Conservation (phyloP, 1,140 invertebrate species). For the Calephelis virginiensis region DNA sequence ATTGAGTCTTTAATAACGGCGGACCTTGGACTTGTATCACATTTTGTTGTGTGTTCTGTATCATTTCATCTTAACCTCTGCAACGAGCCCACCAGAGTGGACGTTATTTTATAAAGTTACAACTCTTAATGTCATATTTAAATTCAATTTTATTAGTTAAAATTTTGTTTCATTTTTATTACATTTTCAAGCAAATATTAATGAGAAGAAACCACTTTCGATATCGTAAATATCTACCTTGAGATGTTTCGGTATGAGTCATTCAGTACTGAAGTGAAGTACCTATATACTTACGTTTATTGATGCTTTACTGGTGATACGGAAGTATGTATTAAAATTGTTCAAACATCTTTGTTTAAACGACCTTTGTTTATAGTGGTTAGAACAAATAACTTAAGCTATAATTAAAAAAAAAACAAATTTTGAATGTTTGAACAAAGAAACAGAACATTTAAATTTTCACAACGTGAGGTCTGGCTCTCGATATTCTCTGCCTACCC, state of each 20-base stretch:
- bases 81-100: constrained; percentile 59
- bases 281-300: neutral
- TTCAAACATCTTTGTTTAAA: neutral
- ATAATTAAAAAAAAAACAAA: too few species aligned
- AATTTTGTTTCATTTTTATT: constrained; percentile 1
- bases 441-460: too few species aligned
- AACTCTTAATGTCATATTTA: constrained; percentile 5
- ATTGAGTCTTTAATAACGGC: constrained; percentile 75
- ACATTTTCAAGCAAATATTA: constrained; percentile 9
- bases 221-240: neutral
- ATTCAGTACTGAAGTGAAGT: neutral
- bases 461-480: too few species aligned
- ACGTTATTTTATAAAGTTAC: constrained; percentile 24
- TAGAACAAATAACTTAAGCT: too few species aligned
- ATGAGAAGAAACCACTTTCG: constrained; percentile 15
- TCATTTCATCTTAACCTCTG: constrained; percentile 21
- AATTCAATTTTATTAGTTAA: constrained; percentile 17
- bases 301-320: neutral
- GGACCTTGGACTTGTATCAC: constrained; percentile 49
- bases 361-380: neutral
- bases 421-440: too few species aligned
- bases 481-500: too few species aligned
- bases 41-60: constrained; percentile 42
- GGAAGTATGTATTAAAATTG: neutral
- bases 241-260: constrained; percentile 14